Conservation (phyloP, 2,113 vertebrate genomes). For the Gasterosteus nipponicus region DNA sequence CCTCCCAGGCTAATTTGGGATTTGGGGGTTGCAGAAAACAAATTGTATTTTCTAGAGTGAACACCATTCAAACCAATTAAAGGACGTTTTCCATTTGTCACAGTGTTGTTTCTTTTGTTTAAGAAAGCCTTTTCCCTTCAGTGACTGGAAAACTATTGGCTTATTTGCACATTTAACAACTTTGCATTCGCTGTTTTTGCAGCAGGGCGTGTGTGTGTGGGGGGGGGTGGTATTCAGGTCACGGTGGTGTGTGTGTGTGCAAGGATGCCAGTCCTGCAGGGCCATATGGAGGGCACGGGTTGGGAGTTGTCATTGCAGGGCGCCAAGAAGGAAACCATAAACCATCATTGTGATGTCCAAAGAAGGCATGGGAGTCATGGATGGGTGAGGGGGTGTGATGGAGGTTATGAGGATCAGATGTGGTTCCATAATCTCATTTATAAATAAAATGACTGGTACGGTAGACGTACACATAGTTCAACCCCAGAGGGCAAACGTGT, state of each 20-base stretch:
- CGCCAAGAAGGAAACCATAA: conserved; percentile 68
- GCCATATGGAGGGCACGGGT: conserved; percentile 48
- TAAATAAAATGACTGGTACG: conserved; percentile 49
- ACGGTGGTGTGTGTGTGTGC: conserved; percentile 18
- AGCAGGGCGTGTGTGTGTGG: not conserved
- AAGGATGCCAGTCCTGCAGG: conserved; percentile 31
- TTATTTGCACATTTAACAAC: not conserved
- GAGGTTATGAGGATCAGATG: conserved; percentile 63
- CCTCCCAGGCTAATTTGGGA: too few species aligned
- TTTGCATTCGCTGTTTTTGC: not conserved
- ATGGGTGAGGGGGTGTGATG: conserved; percentile 52
- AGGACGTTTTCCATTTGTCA: too few species aligned
- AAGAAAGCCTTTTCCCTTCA: too few species aligned
- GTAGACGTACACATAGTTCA: conserved; percentile 14
- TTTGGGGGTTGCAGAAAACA: too few species aligned
- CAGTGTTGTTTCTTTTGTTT: too few species aligned
- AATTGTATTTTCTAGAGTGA: too few species aligned
- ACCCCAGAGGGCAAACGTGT: conserved; percentile 10
- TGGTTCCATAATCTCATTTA: conserved; percentile 54
- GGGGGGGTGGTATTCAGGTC: conserved; percentile 52
- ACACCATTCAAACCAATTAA: too few species aligned
- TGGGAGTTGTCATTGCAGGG: conserved; percentile 2
- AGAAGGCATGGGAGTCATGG: conserved; percentile 56
- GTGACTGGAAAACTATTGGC: too few species aligned
- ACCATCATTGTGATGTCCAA: conserved; percentile 59